Base-by-base conservation (phyloP, 2,113 vertebrate genomes). In the Lepus timidus region DNA sequence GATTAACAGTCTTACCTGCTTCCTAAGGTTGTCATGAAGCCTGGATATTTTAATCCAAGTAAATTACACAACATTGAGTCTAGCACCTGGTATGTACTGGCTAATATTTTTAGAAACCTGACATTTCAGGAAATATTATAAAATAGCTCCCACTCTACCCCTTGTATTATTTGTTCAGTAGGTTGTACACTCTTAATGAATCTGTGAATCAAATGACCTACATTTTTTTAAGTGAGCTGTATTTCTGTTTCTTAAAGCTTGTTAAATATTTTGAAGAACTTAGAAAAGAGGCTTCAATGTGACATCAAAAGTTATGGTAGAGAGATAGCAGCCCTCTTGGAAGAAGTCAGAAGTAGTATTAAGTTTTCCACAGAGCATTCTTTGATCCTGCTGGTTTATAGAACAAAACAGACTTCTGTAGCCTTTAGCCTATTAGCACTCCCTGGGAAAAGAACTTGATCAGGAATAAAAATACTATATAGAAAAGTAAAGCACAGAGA, bases 371-470 rank as follows among this genome's bases (percentile, higher is more conserved):
- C 9, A 6, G 61, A 93, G 87, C 82, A 39, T 52, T 33, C 96
- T 96, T 94, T 97, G 87, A 97, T 96, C 94, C 58, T 86, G 44
- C 55, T 96, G 62, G 33, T 94, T 95, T 91, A 75, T 73, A 95
- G 92, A 96, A 95, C 87, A 93, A 93, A 96, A 64, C 74, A 90
- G 85, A 76, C 11, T 74, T 83, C 61, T 91, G 74, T 82, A 85
- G 80, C 80, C 91, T 76, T 96, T 93, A 93, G 81, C 90, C 80
- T 81, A 31, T 95, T 96, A 95, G 68, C 8, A 5, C 90, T 98
- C 82, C 85, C 95, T 61, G 25, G 44, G 74, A 93, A 94, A 58
- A 85, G 62, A 88, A 70, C 74, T 89, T 95, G 78, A 96, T 97
- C 81, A 90, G 68, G 49, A 87, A 62, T 74, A 27, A 93, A 89